Evolutionary conservation across 2,797 vertebrate species (phyloP).

Genomic region (Ciconia nigra): DNA sequence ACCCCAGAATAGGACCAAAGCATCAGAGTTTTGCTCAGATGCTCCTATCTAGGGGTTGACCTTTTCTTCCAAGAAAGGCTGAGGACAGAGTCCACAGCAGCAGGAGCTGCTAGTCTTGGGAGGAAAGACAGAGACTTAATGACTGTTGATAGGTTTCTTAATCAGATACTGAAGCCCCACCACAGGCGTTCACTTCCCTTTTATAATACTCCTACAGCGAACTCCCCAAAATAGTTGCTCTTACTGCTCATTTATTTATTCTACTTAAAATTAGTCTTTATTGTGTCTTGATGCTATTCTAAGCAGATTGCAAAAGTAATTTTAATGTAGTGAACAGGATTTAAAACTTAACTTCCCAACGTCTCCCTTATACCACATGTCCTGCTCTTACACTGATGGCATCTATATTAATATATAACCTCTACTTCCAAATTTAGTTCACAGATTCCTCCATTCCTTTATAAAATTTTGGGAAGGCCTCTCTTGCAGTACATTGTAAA

Average conservation of each 20-base stretch:
- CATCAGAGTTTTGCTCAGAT: not conserved
- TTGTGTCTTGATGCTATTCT: not conserved
- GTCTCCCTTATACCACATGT: not conserved
- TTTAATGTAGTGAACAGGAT: not conserved
- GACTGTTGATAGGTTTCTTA: not conserved
- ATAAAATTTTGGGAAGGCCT: not conserved
- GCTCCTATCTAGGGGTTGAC: not conserved
- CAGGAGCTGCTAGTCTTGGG: not conserved
- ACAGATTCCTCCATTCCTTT: not conserved
- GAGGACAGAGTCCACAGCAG: not conserved
- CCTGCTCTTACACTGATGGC: not conserved
- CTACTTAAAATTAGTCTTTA: not conserved
- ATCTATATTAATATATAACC: not conserved
- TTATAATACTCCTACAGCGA: not conserved
- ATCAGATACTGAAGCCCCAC: not conserved
- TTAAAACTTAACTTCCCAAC: not conserved
- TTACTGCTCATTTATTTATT: not conserved
- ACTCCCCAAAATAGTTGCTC: not conserved
- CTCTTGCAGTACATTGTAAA: not conserved
- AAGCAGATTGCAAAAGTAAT: not conserved
- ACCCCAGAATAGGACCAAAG: not conserved
- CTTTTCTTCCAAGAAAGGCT: not conserved
- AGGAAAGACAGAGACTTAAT: not conserved
- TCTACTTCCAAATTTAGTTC: not conserved
- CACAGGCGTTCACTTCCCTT: not conserved